Evolutionary conservation across 2,888 invertebrate species (phyloP).

Genomic region (Athalia rosae): DNA sequence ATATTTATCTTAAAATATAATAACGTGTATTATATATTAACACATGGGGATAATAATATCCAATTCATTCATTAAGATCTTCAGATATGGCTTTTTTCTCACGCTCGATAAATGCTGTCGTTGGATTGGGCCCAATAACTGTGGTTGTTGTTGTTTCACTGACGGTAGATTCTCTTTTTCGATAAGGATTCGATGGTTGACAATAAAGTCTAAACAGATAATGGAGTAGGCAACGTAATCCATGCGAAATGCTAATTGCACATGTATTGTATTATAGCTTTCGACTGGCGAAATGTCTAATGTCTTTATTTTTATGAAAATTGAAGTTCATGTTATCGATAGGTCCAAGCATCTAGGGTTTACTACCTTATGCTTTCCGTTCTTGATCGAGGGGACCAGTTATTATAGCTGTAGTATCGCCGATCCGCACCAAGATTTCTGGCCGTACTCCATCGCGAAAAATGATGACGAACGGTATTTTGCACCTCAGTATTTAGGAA

Average conservation of each 20-base stretch:
- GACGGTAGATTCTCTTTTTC: slow-evolving; percentile 86
- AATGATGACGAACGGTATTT: slow-evolving; percentile 88
- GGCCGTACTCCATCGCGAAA: slow-evolving; percentile 85
- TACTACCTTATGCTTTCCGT: slow-evolving; percentile 88
- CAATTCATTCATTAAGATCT: slow-evolving; percentile 56
- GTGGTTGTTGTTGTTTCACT: slow-evolving; percentile 89
- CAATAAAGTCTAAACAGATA: slow-evolving; percentile 79
- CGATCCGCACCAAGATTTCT: slow-evolving; percentile 80
- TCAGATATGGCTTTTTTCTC: slow-evolving; percentile 65
- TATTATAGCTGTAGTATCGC: slow-evolving; percentile 83
- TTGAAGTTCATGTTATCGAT: slow-evolving; percentile 48
- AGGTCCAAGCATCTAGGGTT: slow-evolving; percentile 31
- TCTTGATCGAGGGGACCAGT: slow-evolving; percentile 88
- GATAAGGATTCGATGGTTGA: slow-evolving; percentile 79
- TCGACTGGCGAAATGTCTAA: background rate
- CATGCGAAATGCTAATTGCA: background rate
- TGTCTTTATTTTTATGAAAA: slow-evolving; percentile 22
- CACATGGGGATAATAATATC: slow-evolving; percentile 14
- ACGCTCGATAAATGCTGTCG: slow-evolving; percentile 66
- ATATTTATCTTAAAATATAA: slow-evolving; percentile 32
- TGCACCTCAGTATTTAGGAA: slow-evolving; percentile 95
- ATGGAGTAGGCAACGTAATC: background rate
- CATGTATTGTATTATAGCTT: background rate
- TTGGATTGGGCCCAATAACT: slow-evolving; percentile 72
- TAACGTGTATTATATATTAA: slow-evolving; percentile 14